Evolutionary conservation across 2,797 vertebrate species (phyloP), one percentile per base, ranked within the genome.

Genomic region (Loris lydekkerianus): DNA sequence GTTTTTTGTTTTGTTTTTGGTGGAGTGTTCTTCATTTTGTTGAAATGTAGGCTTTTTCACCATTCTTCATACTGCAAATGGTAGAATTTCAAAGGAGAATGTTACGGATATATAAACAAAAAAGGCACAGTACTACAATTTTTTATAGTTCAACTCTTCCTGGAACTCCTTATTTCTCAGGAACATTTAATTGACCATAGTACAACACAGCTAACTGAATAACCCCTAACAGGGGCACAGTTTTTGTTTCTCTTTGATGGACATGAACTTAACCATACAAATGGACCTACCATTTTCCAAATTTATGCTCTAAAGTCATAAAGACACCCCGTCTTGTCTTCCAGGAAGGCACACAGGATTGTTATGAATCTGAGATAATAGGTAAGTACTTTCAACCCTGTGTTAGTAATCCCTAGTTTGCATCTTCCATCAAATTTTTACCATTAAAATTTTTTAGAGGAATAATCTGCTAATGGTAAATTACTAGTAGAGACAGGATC

Each of bases 291-390:
- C 93, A 84, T 81, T 95, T 96, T 96, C 95, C 96, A 97, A 95
- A 97, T 96, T 96, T 88, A 95, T 58, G 10, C 97, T 98, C 95
- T 97, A 81, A 2, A 97, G 97, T 98, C 97, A 98, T 96, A 98
- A 98, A 98, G 98, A 97, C 92, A 88, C 97, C 67, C 97, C 98
- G 97, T 98, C 98, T 98, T 98, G 98, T 98, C 98, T 98, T 98
- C 98, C 97, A 98, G 98, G 98, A 98, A 98, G 98, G 98, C 98
- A 88, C 97, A 98, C 97, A 85, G 96, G 98, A 98, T 98, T 98
- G 97, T 98, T 98, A 98, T 98, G 94, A 98, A 97, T 97, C 98
- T 97, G 98, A 98, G 97, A 95, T 76, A 60, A 94, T 98, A 97
- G 98, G 98, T 98, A 98, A 98, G 98, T 98, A 98, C 75, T 82